Evolutionary conservation across 2,113 vertebrate species (phyloP).

Genomic region (Ramphastos sulfuratus): DNA sequence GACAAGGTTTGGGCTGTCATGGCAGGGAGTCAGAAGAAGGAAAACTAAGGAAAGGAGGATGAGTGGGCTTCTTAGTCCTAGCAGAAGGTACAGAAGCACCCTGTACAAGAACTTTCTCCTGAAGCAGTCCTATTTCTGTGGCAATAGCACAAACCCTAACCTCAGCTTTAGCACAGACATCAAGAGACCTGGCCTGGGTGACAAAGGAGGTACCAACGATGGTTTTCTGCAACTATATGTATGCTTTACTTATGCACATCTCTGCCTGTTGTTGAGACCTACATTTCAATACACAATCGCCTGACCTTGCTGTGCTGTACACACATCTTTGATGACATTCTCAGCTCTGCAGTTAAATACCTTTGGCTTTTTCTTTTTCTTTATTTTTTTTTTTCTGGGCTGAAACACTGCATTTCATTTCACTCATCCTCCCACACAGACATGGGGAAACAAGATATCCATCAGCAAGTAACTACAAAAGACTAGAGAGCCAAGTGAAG

Average conservation of each 20-base stretch:
- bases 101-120: neutral
- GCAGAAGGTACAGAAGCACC: neutral
- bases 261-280: neutral
- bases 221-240: accelerated
- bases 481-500: neutral
- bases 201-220: neutral
- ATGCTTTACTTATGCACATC: neutral
- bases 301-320: neutral
- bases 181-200: accelerated
- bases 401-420: neutral
- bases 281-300: neutral
- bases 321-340: neutral
- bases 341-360: neutral
- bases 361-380: neutral
- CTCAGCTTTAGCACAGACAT: neutral
- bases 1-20: neutral
- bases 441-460: neutral
- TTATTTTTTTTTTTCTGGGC: neutral
- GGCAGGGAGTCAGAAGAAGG: neutral
- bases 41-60: neutral
- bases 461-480: neutral
- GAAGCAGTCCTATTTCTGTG: neutral
- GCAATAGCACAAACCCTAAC: neutral
- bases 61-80: neutral
- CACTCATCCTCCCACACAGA: neutral